Evolutionary conservation across 2,888 invertebrate genomes (phyloP), one percentile per base, ranked within the genome.

Genomic region (Philhelius pedissequus): DNA sequence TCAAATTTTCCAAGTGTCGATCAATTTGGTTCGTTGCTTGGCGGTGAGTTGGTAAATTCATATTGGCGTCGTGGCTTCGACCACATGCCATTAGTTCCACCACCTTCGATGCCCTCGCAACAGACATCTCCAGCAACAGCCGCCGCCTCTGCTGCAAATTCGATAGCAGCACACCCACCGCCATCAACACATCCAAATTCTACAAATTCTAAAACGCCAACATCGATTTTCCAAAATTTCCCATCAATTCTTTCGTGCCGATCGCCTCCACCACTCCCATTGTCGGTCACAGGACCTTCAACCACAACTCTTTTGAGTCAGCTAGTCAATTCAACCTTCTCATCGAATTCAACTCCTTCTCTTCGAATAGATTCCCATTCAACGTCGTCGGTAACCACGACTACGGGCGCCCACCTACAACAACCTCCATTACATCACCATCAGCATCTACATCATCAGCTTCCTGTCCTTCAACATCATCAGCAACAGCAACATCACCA

Each of bases 11-110:
- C 94, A 90, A 94, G 94, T 92, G 94, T 94, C 88, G 94, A 94
- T 90, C 93, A 94, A 88, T 95, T 95, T 93, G 95, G 95, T 92
- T 94, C 94, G 87, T 93, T 94, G 90, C 93, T 96, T 90, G 96
- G 96, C 91, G 96, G 96, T 91, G 96, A 96, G 92, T 87, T 90
- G 76, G 95, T 96, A 91, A 96, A 96, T 91, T 94, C 94, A 89
- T 94, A 95, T 91, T 95, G 95, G 95, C 94, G 95, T 90, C 94
- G 95, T 88, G 94, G 94, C 88, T 93, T 95, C 90, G 95, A 95
- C 64, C 80, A 86, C 27, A 9, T 78, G 50, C 69, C 81, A 40
- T 69, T 77, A 11, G 58, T 76, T 11, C 75, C 86, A 58, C 45
- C 62, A 68, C 73, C 88, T 87, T 86, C 90, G 88, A 87, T 89